Percentiles rank a stretch among this genome's conserved stretches.
Evolutionary conservation across 2,888 invertebrate species (phyloP).

Genomic region (Phengaris alcon): DNA sequence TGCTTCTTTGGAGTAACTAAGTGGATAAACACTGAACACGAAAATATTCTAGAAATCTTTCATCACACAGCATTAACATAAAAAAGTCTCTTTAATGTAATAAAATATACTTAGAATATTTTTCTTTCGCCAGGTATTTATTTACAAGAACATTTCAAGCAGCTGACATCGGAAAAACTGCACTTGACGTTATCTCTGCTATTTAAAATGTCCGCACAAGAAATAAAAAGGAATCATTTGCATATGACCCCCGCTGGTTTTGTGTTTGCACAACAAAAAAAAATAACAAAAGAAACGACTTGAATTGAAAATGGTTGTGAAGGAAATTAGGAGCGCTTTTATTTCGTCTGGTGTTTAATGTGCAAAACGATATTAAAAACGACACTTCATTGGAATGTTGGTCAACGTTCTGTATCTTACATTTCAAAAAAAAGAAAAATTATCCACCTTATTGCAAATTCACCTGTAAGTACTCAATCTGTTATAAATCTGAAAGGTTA

Average conservation of each 20-base stretch:
- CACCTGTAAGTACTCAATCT: background rate
- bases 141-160: conserved; percentile 13
- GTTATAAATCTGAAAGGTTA: too few relatives aligned
- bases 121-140: conserved; percentile 9
- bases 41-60: too few relatives aligned
- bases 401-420: background rate
- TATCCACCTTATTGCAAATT: background rate
- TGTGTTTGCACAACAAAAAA: conserved; percentile 3
- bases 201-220: conserved; percentile 19
- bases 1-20: too few relatives aligned
- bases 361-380: background rate
- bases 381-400: background rate
- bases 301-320: conserved; percentile 13
- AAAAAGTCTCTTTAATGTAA: background rate
- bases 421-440: background rate
- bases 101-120: background rate
- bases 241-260: conserved; percentile 16
- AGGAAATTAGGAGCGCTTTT: conserved; percentile 7
- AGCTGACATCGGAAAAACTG: conserved; percentile 15
- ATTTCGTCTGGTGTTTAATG: background rate
- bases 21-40: too few relatives aligned
- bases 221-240: conserved; percentile 21
- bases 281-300: conserved; percentile 18
- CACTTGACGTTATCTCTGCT: conserved; percentile 20
- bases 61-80: background rate